Conservation (phyloP, 1,140 invertebrate species). For the Diplogasteroides magnus region DNA sequence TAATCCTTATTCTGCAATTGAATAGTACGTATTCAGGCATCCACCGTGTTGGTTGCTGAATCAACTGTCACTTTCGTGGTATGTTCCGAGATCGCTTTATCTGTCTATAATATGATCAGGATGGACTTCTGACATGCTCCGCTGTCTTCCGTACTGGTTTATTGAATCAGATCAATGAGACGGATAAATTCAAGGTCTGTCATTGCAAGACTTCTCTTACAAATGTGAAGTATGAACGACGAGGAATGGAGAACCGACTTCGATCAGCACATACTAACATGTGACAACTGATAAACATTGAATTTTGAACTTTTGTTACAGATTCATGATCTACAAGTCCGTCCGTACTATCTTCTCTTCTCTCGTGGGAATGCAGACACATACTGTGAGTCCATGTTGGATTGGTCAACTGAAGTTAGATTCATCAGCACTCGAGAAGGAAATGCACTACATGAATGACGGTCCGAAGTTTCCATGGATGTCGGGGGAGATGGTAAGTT, state of each 20-base stretch:
- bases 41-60: slow-evolving; percentile 13
- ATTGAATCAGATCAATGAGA: background rate
- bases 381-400: slow-evolving; percentile 27
- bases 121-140: slow-evolving; percentile 20
- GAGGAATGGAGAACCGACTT: too few relatives aligned
- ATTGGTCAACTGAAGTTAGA: too few relatives aligned
- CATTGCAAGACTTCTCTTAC: too few relatives aligned
- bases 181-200: background rate
- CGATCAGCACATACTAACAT: too few relatives aligned
- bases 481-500: slow-evolving; percentile 9
- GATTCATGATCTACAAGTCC: slow-evolving; percentile 24
- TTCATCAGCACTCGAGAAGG: slow-evolving; percentile 30
- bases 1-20: background rate
- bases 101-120: background rate
- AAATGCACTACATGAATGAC: slow-evolving; percentile 28
- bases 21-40: slow-evolving; percentile 11
- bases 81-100: background rate
- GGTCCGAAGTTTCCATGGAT: slow-evolving; percentile 30
- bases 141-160: slow-evolving; percentile 10
- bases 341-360: slow-evolving; percentile 23
- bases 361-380: slow-evolving; percentile 25
- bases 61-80: slow-evolving; percentile 10
- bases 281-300: too few relatives aligned
- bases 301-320: too few relatives aligned
- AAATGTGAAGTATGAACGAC: too few relatives aligned